phyloP scores from a whole-genome alignment of 2,888 invertebrate species.

The Netelia virgata region DNA sequence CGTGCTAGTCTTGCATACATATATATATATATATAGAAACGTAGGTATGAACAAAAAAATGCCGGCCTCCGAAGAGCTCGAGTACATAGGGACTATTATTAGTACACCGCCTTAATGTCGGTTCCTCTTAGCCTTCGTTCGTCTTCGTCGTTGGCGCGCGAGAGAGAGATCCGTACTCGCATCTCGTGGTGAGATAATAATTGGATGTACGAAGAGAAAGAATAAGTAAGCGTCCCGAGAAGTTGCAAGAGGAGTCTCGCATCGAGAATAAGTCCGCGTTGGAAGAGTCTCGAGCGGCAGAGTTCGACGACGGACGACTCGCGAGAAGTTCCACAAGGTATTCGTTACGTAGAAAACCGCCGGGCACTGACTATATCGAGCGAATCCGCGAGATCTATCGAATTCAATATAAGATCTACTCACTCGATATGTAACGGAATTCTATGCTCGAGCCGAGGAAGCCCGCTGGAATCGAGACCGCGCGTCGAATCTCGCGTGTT shows the following conservation, averaged over 20 bases:
- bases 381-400: background rate
- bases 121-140: slow-evolving; percentile 50
- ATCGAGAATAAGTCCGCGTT: background rate
- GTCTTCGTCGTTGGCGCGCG: slow-evolving; percentile 21
- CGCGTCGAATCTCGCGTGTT: slow-evolving; percentile 48
- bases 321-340: background rate
- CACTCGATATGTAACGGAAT: background rate
- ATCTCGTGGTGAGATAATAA: slow-evolving; percentile 56
- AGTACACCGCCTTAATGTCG: slow-evolving; percentile 56
- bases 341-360: background rate
- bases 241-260: background rate
- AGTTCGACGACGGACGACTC: background rate
- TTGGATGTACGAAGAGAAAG: slow-evolving; percentile 45
- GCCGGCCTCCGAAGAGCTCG: slow-evolving; percentile 16
- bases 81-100: slow-evolving; percentile 57
- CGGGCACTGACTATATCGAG: background rate
- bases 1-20: background rate
- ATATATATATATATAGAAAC: background rate
- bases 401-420: slow-evolving; percentile 12
- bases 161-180: background rate
- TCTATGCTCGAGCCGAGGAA: background rate
- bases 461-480: slow-evolving; percentile 29
- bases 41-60: background rate
- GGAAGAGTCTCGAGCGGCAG: background rate
- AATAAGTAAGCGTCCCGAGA: background rate